These are phyloP conservation scores for Epicampocera succincta DNA, from an alignment of 2,888 invertebrate genomes.

Conservation along the genomic window DNA sequence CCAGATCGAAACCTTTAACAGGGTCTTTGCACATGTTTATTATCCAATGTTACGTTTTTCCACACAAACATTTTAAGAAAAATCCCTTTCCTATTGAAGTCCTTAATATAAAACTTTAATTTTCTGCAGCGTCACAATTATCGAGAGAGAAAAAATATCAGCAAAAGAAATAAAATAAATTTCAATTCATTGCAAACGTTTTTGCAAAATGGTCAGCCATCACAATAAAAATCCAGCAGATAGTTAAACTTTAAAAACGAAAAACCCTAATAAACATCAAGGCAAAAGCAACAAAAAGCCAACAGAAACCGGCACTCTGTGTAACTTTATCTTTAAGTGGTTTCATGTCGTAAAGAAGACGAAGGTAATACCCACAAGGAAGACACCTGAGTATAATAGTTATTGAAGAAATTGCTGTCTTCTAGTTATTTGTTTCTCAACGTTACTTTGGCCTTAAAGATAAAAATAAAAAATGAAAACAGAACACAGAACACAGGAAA, in stretches of 20 bases:
- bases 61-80: too few species aligned
- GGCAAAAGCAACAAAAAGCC: slow-evolving; percentile 6
- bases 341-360: slow-evolving; percentile 60
- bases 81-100: too few species aligned
- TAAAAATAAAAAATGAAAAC: not conserved
- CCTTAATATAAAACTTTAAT: too few species aligned
- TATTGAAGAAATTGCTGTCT: slow-evolving; percentile 25
- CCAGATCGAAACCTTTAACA: too few species aligned
- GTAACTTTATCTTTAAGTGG: slow-evolving; percentile 60
- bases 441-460: slow-evolving; percentile 24
- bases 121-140: not conserved
- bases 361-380: slow-evolving; percentile 53
- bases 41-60: too few species aligned
- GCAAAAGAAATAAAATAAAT: slow-evolving; percentile 21
- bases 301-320: slow-evolving; percentile 14
- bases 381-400: slow-evolving; percentile 61
- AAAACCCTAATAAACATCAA: slow-evolving; percentile 22
- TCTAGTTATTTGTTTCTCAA: slow-evolving; percentile 2
- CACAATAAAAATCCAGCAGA: slow-evolving; percentile 52
- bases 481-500: too few species aligned
- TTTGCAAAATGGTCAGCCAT: slow-evolving; percentile 50
- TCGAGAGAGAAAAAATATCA: not conserved
- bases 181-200: slow-evolving; percentile 46
- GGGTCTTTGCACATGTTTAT: too few species aligned
- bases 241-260: slow-evolving; percentile 46